Base-by-base conservation (phyloP, 2,797 vertebrate species). In the Spatula clypeata region DNA sequence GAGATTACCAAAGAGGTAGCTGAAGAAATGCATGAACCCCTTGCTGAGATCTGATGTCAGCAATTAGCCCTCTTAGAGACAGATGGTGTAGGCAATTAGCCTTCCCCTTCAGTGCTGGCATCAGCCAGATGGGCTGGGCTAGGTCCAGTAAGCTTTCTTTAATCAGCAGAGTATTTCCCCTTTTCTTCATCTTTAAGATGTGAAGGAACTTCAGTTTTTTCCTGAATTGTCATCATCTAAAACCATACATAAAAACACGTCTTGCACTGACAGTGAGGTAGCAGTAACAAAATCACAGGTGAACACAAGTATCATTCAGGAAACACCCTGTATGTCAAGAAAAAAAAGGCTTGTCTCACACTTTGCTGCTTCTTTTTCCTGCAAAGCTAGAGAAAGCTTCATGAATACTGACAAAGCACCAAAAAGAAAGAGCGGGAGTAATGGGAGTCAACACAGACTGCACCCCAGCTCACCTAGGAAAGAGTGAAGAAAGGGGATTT, bases 131-230 rank as follows among this genome's bases (percentile, higher is more conserved):
- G 94, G 94, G 93, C 80, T 95, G 94, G 93, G 94, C 67, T 94
- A 84, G 90, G 93, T 97, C 94, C 93, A 89, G 90, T 97, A 96
- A 95, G 93, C 94, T 92, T 95, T 96, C 93, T 94, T 97, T 96
- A 97, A 96, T 96, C 93, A 93, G 80, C 44, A 67, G 70, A 79
- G 67, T 77, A 60, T 92, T 94, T 77, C 32, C 61, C 58, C 69
- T 83, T 72, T 91, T 85, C 69, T 81, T 89, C 74, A 65, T 73
- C 84, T 86, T 91, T 88, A 93, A 71, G 74, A 80, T 87, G 64
- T 79, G 81, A 74, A 74, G 81, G 49, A 93, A 93, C 86, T 74
- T 92, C 11, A 7, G 61, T 86, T 64, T 82, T 89, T 94, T 55
- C 49, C 51, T 74, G 54, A 88, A 15, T 44, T 49, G 32, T 76